Base-by-base conservation (phyloP, 2,797 vertebrate species). In the Leptodactylus fallax region DNA sequence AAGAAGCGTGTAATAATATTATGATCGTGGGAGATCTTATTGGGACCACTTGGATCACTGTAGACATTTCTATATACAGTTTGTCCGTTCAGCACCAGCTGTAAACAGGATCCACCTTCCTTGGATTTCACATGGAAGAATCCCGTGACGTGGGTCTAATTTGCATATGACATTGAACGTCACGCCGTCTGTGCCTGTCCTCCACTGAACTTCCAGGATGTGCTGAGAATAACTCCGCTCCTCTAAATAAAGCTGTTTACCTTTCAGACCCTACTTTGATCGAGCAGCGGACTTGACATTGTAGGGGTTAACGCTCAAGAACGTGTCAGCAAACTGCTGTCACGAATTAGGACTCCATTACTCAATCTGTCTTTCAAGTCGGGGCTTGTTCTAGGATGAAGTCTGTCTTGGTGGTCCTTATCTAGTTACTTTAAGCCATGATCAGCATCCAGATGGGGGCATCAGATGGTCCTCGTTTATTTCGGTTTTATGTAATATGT, bases 101-200 rank as follows among this genome's bases (percentile, higher is more conserved):
- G 19, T 23, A 49, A 47, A 23, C 56, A 21, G 83, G 9, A 55
- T 55, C 36, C 78, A 45, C 80, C 81, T 58, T 12, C 71, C 25
- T 49, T 85, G 16, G 21, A 49, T 76, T 72, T 51, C 77, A 55
- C 27, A 72, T 72, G 63, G 82, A 78, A 49, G 76, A 47, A 79
- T 71, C 82, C 65, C 16, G 82, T 88, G 77, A 85, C 78, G 78
- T 67, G 45, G 16, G 65, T 23, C 25, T 11, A 3, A 80, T 88
- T 76, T 81, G 78, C 87, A 85, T 85, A 85, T 81, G 83, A 88
- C 83, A 88, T 88, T 88, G 87, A 78, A 49, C 78, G 78, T 88
- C 87, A 88, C 78, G n/a, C 67, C 61, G 36, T 72, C 60, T 67
- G 51, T 17, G 53, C 58, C 65, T 88, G 83, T 88, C 87, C 87